Conservation (phyloP, 2,888 invertebrate species). For the Stratiomys singularior region DNA sequence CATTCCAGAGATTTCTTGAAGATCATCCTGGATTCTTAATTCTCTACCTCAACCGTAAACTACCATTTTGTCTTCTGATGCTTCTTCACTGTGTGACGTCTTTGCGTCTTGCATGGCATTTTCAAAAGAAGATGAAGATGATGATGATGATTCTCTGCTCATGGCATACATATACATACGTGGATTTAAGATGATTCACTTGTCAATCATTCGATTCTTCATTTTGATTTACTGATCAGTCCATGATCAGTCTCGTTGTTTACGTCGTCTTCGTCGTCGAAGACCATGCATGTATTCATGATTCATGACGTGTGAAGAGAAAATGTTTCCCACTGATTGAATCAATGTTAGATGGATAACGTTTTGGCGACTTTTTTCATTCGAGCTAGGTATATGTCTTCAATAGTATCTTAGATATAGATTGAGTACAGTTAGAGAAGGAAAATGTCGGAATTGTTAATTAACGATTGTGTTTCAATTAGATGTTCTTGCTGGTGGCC, state of each 20-base stretch:
- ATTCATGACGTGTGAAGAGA: conserved; percentile 36
- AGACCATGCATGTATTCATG: conserved; percentile 6
- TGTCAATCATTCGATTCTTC: conserved; percentile 46
- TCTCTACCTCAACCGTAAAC: neutral
- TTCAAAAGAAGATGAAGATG: too few relatives aligned
- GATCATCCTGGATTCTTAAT: conserved; percentile 15
- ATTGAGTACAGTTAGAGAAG: conserved; percentile 31
- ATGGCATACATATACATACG: conserved; percentile 11
- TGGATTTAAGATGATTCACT: conserved; percentile 35
- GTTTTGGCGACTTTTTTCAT: conserved; percentile 28
- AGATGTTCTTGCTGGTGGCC: conserved; percentile 22
- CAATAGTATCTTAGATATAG: neutral
- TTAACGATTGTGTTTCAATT: conserved; percentile 28
- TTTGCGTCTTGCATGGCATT: neutral
- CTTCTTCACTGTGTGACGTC: neutral
- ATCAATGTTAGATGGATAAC: neutral
- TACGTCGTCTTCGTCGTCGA: neutral
- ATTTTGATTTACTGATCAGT: conserved; percentile 44
- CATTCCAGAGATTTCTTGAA: conserved; percentile 12
- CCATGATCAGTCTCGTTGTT: conserved; percentile 27
- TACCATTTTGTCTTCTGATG: neutral
- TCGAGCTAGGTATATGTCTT: neutral
- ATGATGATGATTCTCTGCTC: conserved; percentile 5
- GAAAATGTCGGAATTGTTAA: conserved; percentile 39
- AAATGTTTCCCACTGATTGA: conserved; percentile 39